Base-by-base conservation (phyloP, 2,888 invertebrate genomes). In the Saturnia pavonia region DNA sequence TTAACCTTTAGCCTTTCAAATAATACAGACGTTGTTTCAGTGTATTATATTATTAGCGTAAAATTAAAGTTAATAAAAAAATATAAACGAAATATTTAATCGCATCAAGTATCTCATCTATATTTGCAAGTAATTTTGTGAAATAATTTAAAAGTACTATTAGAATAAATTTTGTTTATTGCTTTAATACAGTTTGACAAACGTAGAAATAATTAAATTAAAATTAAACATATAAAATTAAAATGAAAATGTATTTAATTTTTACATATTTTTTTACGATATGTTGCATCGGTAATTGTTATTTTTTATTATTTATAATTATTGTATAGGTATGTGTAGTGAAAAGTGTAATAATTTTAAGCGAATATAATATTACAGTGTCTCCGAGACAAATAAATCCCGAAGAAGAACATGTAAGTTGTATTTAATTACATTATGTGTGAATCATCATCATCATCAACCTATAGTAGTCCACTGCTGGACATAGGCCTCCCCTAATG, bases 241-340 rank as follows among this genome's bases (percentile, higher is more conserved):
- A 27, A 57, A 57, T 57, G 57, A 57, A 57, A 25, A 1, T 27
- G 25, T 25, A 25, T 27, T 25, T 57, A 25, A 25, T 57, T 25
- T 57, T 57, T 57, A 11, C 25, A 7, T 25, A 2, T 25, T 57
- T 57, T 12, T 3, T 57, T 27, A 14, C 12, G 12, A 27, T 27
- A 0, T 57, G 57, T 57, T 69, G 65, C 40, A 65, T 22, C 25
- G 69, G 69, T 69, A 69, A 34, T 65, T 43, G 8, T 57, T 43
- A 60, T 25, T 11, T 69, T 60, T 1, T 22, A 40, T 68, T 0
- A 1, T 19, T 68, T 22, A 27, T 40, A 45, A 2, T n/a, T n/a
- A n/a, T 45, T n/a, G 14, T 19, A n/a, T n/a, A n/a, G n/a, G 12
- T 0, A n/a, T 27, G 27, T 48, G 8, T 69, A 1, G 1, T 57